Evolutionary conservation across 35 echinoderm and acorn worm species (phyloP).

Genomic region (Diadema setosum): DNA sequence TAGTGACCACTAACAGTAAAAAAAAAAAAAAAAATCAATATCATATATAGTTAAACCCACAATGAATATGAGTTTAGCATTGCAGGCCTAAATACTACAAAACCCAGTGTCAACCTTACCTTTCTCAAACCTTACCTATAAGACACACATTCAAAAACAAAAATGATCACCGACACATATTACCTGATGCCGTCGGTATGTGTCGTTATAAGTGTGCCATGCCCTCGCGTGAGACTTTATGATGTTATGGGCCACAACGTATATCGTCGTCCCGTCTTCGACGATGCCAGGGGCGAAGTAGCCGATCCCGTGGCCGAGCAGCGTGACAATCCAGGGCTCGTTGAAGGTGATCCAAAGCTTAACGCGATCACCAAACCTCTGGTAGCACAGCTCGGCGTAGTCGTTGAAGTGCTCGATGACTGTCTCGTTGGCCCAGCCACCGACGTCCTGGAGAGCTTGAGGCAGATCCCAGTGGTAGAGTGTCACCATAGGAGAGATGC

Average conservation of each 20-base stretch:
- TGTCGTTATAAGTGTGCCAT: constrained; percentile 53
- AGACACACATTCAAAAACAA: not conserved
- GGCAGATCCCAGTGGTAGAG: constrained; percentile 96
- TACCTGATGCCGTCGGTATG: not conserved
- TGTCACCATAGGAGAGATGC: constrained; percentile 74
- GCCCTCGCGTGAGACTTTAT: constrained; percentile 66
- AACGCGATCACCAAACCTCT: constrained; percentile 67
- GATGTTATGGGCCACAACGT: constrained; percentile 70
- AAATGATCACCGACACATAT: not conserved
- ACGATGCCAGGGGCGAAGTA: constrained; percentile 63
- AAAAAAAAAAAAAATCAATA: not conserved
- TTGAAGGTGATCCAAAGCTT: constrained; percentile 95
- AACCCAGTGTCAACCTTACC: too few species aligned
- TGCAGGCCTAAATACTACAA: not conserved
- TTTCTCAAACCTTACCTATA: too few species aligned
- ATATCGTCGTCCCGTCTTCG: constrained; percentile 38
- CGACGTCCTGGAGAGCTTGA: constrained; percentile 58
- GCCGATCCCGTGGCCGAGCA: constrained; percentile 65
- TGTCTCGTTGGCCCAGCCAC: constrained; percentile 55
- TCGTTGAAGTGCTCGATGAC: constrained; percentile 66
- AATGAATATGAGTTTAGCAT: not conserved
- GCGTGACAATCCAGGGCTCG: constrained; percentile 83
- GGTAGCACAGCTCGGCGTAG: constrained; percentile 63
- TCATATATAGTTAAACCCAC: not conserved
- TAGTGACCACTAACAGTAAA: not conserved